Evolutionary conservation across 30 jellyfish, hydroid and myxozoan genomes (phyloP).

Genomic region (Turritopsis rubra): DNA sequence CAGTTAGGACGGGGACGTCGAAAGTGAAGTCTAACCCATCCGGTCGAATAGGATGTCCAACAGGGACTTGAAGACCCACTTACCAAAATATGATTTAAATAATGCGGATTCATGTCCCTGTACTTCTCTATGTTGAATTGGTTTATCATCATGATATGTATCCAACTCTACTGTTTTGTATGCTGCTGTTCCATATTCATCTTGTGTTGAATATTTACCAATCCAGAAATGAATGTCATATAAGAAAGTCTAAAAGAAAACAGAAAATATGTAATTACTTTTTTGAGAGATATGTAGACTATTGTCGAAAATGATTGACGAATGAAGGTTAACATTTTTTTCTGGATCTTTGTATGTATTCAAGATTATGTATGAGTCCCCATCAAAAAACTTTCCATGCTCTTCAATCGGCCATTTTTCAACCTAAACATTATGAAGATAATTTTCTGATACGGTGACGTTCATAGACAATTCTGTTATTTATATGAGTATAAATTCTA

Average conservation of each 20-base stretch:
- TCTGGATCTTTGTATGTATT: slow-evolving; percentile 68
- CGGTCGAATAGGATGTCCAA: no score
- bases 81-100: slow-evolving; percentile 62
- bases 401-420: slow-evolving; percentile 66
- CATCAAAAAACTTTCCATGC: slow-evolving; percentile 77
- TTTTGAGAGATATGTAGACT: not conserved
- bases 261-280: not conserved
- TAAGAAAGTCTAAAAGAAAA: slow-evolving; percentile 38
- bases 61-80: not conserved
- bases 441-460: not conserved
- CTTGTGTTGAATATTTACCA: slow-evolving; percentile 75
- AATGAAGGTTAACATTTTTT: not conserved
- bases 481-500: no score
- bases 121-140: slow-evolving; percentile 92
- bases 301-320: no score
- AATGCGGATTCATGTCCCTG: slow-evolving; percentile 70
- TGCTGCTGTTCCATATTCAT: slow-evolving; percentile 97
- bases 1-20: no score
- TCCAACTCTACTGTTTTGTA: slow-evolving; percentile 94
- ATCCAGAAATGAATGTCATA: slow-evolving; percentile 94
- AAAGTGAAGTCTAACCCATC: no score
- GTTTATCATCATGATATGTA: slow-evolving; percentile 83
- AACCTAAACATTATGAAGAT: not conserved
- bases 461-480: not conserved
- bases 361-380: slow-evolving; percentile 79